A percentile compares a stretch with the other conserved stretches of the same genome.
phyloP scores from a whole-genome alignment of 2,113 vertebrate genomes.

The Cyanoderma ruficeps region DNA sequence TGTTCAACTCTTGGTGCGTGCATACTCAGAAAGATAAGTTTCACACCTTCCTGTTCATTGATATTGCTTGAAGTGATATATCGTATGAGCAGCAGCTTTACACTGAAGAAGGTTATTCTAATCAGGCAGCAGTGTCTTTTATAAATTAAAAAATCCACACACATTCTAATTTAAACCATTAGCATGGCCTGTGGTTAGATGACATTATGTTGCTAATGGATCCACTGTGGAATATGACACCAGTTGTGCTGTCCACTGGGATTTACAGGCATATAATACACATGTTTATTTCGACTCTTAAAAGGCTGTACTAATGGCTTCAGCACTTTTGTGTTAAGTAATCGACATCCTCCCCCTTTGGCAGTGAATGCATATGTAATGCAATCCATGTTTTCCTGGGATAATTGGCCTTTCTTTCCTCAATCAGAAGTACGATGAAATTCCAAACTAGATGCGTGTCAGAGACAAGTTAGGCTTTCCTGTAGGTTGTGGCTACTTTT shows the following conservation, averaged over 20 bases:
- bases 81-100: background rate
- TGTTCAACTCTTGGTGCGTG: background rate
- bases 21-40: background rate
- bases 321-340: constrained; percentile 80
- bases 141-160: constrained; percentile 41
- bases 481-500: background rate
- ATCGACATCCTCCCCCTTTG: constrained; percentile 59
- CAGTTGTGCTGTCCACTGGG: constrained; percentile 73
- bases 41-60: background rate
- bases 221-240: constrained; percentile 77
- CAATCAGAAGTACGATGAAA: constrained; percentile 55
- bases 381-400: constrained; percentile 72
- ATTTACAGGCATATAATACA: constrained; percentile 72
- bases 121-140: background rate
- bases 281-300: constrained; percentile 77
- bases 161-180: constrained; percentile 76
- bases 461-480: constrained; percentile 3
- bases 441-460: constrained; percentile 65
- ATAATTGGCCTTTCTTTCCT: constrained; percentile 73
- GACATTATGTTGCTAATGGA: constrained; percentile 81
- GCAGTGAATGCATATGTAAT: constrained; percentile 71
- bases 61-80: background rate
- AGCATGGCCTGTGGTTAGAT: constrained; percentile 71
- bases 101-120: constrained; percentile 20
- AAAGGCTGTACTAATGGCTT: constrained; percentile 81